phyloP scores from a whole-genome alignment of 2,888 invertebrate species.

The Resseliella maxima region DNA sequence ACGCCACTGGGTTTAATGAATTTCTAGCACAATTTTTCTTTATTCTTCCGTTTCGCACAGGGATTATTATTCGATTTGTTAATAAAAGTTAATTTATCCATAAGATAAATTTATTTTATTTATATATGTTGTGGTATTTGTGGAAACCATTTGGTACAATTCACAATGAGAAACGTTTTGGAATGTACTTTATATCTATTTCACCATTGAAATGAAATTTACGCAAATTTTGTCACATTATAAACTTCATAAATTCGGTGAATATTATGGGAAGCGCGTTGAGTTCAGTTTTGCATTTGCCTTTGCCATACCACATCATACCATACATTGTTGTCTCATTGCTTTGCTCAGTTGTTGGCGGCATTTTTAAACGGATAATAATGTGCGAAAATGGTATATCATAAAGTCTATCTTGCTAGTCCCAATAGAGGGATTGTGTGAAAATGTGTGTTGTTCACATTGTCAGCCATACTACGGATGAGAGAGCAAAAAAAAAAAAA shows the following conservation, averaged over 20 bases:
- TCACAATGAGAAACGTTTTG: not conserved
- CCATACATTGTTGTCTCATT: not conserved
- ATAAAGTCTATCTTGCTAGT: not conserved
- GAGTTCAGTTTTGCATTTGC: no score
- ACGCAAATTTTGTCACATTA: constrained; percentile 47
- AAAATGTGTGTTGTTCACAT: not conserved
- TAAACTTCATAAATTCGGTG: constrained; percentile 36
- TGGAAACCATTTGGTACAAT: not conserved
- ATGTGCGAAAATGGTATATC: constrained; percentile 38
- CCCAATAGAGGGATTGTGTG: not conserved
- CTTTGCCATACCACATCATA: not conserved
- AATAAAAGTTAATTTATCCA: constrained; percentile 45
- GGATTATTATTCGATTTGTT: constrained; percentile 30
- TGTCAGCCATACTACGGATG: not conserved
- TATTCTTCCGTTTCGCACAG: not conserved
- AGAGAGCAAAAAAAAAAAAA: no score
- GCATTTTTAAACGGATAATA: not conserved
- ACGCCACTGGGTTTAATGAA: not conserved
- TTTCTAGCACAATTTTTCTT: not conserved
- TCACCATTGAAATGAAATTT: constrained; percentile 31
- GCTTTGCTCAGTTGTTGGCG: not conserved
- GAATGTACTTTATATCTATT: no score
- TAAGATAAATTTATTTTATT: constrained; percentile 13
- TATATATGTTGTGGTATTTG: not conserved
- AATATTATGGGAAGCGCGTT: not conserved